phyloP scores from a whole-genome alignment of 2,797 vertebrate species.

The Acestrorhynchus altus region DNA sequence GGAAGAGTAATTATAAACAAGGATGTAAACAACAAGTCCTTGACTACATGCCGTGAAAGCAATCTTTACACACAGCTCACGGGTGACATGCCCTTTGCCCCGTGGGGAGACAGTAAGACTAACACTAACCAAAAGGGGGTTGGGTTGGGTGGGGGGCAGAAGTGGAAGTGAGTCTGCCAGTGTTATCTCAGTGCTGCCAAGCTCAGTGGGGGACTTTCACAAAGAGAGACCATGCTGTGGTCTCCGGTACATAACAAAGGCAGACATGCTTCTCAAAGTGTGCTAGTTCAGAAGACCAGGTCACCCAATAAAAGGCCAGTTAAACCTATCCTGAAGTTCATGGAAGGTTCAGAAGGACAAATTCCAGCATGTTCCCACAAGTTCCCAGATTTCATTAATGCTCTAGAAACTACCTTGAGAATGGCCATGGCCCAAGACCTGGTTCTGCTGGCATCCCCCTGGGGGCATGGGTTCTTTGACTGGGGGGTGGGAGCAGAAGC shows the following conservation, averaged over 20 bases:
- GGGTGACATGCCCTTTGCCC: conserved; percentile 36
- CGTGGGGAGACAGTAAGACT: conserved; percentile 8
- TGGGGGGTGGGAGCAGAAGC: conserved; percentile 1
- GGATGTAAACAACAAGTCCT: neutral
- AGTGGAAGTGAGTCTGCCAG: conserved; percentile 27
- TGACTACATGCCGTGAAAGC: conserved; percentile 23
- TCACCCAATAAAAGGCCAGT: neutral
- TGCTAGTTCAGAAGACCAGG: neutral
- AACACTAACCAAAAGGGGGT: conserved; percentile 2
- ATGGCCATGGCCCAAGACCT: neutral
- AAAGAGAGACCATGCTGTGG: conserved; percentile 29
- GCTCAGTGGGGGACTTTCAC: conserved; percentile 14
- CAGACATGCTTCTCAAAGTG: conserved; percentile 1
- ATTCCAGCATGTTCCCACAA: neutral
- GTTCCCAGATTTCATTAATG: neutral
- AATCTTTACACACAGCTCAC: conserved; percentile 24
- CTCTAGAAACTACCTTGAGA: neutral
- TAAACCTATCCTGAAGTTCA: conserved; percentile 8
- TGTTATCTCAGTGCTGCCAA: conserved; percentile 38
- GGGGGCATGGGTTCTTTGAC: neutral
- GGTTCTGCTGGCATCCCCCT: neutral
- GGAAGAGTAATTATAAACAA: conserved; percentile 7
- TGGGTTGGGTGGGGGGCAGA: neutral
- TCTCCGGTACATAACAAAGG: conserved; percentile 38
- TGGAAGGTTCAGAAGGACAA: neutral